phyloP scores from a whole-genome alignment of 2,113 vertebrate species.

The Muntiacus muntjak region DNA sequence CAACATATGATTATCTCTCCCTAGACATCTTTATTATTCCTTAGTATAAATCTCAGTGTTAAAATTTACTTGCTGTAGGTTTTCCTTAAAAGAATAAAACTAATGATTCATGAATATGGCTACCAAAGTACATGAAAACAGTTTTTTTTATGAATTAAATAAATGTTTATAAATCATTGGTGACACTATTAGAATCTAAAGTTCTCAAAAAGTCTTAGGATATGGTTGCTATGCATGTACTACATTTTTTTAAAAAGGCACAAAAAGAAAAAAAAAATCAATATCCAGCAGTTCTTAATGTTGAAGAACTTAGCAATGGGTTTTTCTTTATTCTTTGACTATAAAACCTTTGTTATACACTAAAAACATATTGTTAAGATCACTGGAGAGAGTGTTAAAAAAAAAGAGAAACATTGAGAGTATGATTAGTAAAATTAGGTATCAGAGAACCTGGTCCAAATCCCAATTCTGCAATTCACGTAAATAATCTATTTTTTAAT shows the following conservation, averaged over 20 bases:
- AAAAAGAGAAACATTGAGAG: neutral
- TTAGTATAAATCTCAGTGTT: neutral
- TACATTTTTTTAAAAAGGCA: neutral
- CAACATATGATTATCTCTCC: neutral
- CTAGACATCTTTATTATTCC: neutral
- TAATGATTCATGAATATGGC: neutral
- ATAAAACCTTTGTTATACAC: neutral
- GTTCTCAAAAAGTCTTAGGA: neutral
- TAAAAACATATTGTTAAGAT: neutral
- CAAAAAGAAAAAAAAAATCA: neutral
- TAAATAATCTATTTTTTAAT: neutral
- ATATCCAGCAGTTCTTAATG: neutral
- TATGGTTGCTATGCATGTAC: neutral
- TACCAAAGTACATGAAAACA: neutral
- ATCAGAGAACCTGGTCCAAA: neutral
- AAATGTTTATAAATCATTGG: neutral
- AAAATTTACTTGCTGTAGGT: neutral
- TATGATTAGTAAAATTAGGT: neutral
- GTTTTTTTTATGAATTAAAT: neutral
- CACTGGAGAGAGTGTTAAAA: neutral
- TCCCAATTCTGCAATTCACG: neutral
- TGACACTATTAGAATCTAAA: neutral
- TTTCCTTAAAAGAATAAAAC: neutral
- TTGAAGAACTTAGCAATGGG: neutral
- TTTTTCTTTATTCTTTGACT: neutral